Percentiles rank a stretch among this genome's conserved stretches.
Conservation (phyloP, 2,113 vertebrate genomes). For the Microcebus tavaratra region DNA sequence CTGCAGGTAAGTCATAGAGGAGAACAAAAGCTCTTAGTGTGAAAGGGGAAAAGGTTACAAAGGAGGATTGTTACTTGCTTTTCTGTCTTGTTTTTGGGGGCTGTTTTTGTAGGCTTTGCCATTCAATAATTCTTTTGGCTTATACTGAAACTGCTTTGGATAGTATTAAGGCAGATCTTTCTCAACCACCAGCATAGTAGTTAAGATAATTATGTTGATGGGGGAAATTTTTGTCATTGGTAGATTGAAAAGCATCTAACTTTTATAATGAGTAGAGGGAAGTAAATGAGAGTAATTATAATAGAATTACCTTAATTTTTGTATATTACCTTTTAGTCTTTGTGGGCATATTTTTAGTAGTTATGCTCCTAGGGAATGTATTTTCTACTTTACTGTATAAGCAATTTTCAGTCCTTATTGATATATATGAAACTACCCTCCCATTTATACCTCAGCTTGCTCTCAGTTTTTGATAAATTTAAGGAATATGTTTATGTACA, state of each 20-base stretch:
- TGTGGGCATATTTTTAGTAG: background rate
- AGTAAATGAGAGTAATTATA: background rate
- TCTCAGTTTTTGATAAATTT: background rate
- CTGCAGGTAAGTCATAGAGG: constrained; percentile 90
- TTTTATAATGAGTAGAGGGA: background rate
- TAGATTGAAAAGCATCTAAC: background rate
- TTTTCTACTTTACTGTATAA: background rate
- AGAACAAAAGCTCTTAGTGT: accelerated
- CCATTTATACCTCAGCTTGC: background rate
- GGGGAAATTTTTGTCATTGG: background rate
- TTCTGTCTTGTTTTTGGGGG: background rate
- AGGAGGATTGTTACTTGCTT: background rate
- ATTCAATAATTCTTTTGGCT: background rate
- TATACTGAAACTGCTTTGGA: background rate
- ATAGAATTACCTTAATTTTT: background rate
- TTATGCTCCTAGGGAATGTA: background rate
- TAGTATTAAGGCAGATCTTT: background rate
- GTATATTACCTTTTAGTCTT: background rate
- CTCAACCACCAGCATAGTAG: background rate
- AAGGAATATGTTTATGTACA: background rate
- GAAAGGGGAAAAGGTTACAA: background rate
- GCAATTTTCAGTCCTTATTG: background rate
- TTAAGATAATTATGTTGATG: background rate
- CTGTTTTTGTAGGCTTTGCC: background rate
- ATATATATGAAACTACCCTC: background rate